Evolutionary conservation across 2,113 vertebrate species (phyloP), one percentile per base, ranked within the genome.

Genomic region (Proteles cristata): DNA sequence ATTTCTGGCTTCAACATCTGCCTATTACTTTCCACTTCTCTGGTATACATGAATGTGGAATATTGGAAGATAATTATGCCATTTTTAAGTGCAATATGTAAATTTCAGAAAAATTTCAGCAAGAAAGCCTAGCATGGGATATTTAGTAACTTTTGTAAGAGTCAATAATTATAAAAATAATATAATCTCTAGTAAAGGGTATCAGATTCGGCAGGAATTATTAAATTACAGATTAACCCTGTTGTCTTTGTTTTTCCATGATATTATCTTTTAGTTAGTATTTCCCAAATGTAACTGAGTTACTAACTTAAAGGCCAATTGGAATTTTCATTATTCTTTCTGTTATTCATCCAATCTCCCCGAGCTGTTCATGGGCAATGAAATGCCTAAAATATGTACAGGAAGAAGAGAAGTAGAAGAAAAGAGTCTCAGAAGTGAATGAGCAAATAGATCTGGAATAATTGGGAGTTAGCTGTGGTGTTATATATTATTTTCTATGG

Each of bases 171-270:
- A 93, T 90, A 92, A 96, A 91, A 91, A 90, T 39, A 71, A 14
- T 65, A 74, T 4, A 4, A 58, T 16, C 4, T 68, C 1, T 48
- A 93, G 45, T 55, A 86, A 96, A 92, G 7, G 7, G 28, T 48
- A 77, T 53, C 35, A n/a, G 4, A 79, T 61, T 96, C 88, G 31
- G 21, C 14, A 79, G 45, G 21, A 79, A 88, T 81, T 85, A 43
- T 65, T 96, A 69, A 76, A 50, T 80, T 87, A 66, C 1, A 80
- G 45, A 92, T 68, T 73, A 85, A 81, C 10, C 19, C 33, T 68
- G 55, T 83, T 96, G 90, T 43, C 66, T 96, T 90, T 88, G 55
- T 50, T 90, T 96, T 95, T 71, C 10, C 48, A 28, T 71, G 80
- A 39, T 21, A 43, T 2, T 68, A 35, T 82, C 26, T 73, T 90